Evolutionary conservation across 2,113 vertebrate species (phyloP), one percentile per base, ranked within the genome.

Genomic region (Neogale vison): DNA sequence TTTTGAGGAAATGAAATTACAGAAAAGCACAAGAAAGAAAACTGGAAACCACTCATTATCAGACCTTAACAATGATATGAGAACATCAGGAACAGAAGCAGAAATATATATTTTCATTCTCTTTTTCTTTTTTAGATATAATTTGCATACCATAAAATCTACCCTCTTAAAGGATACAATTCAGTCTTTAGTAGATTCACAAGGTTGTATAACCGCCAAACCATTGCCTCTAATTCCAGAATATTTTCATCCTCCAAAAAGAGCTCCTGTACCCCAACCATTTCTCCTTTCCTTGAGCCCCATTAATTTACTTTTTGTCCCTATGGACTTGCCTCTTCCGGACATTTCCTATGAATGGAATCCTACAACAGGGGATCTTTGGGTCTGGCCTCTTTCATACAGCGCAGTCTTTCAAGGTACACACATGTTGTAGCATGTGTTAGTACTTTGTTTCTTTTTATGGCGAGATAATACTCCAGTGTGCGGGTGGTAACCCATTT

Each of bases 21-120:
- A 47, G 34, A 93, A 92, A 80, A 95, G 23, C 39, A 76, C 42
- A 90, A n/a, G 65, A 84, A 88, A 79, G 36, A 88, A 5, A 94
- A 94, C 57, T 76, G 80, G 79, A 96, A 93, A 45, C 21, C 13
- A 47, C 50, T 95, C 42, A 57, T 88, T 88, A 59, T 80, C 55
- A 85, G 59, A 87, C 36, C 7, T 77, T 82, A 17, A 65, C 42
- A 95, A 63, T 82, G 84, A 24, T 69, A 67, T 4, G 47, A 39
- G 36, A 87, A 42, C 7, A 34, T 90, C n/a, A 15, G 79, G 20
- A 42, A 47, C 42, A 45, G 42, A 29, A 42, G 74, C 71, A 74
- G 71, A 61, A 39, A 34, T 69, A 52, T 31, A 24, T 91, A 55
- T 71, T 39, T 23, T 47, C 47, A 76, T 63, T 50, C 50, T 45